These are phyloP conservation scores for Peucedramus taeniatus DNA, from an alignment of 2,113 vertebrate genomes.

Conservation along the genomic window DNA sequence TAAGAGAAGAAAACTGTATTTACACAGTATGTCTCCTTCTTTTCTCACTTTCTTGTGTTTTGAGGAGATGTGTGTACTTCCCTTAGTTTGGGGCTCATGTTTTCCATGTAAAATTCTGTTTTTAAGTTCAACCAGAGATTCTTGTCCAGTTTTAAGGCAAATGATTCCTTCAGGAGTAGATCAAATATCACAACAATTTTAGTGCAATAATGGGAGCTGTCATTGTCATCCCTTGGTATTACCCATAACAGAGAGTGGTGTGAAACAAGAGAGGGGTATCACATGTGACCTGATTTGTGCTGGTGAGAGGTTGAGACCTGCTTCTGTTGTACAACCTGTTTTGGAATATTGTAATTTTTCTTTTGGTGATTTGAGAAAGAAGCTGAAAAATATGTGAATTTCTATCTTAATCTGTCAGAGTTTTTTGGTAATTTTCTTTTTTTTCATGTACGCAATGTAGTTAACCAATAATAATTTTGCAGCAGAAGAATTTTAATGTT, in stretches of 20 bases:
- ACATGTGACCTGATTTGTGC: neutral
- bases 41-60: neutral
- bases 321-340: neutral
- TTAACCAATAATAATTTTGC: neutral
- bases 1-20: neutral
- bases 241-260: neutral
- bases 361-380: neutral
- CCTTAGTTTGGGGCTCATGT: neutral
- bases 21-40: neutral
- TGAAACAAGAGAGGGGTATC: neutral
- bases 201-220: neutral
- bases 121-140: neutral
- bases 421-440: too few relatives aligned
- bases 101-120: neutral
- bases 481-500: neutral
- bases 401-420: neutral
- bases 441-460: neutral
- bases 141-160: neutral
- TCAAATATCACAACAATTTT: neutral
- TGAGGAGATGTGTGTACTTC: neutral
- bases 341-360: neutral
- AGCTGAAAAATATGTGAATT: neutral
- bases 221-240: neutral
- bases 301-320: neutral
- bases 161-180: neutral